Conservation (phyloP, 1,140 invertebrate species). For the Nasonia giraulti region DNA sequence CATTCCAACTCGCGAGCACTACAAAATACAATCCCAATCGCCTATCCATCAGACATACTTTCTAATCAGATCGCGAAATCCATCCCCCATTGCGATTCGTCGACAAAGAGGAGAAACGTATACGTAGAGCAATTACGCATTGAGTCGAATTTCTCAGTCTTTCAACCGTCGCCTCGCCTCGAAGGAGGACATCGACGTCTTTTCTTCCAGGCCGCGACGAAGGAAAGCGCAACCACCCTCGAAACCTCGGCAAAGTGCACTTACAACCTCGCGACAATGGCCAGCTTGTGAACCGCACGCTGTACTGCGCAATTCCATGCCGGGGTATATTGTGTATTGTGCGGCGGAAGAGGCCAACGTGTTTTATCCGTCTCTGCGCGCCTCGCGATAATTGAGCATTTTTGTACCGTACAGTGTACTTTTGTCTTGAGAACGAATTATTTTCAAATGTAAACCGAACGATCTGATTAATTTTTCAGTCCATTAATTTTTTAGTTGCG, state of each 20-base stretch:
- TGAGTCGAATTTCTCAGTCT: neutral
- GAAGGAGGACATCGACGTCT: neutral
- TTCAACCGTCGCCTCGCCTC: neutral
- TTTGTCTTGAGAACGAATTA: too few relatives aligned
- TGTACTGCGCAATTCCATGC: neutral
- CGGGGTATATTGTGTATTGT: neutral
- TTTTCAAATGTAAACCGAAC: too few relatives aligned
- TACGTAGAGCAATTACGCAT: neutral
- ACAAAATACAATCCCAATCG: too few relatives aligned
- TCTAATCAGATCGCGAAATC: too few relatives aligned
- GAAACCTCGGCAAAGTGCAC: conserved; percentile 54
- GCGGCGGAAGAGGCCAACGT: neutral
- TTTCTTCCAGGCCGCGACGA: neutral
- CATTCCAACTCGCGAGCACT: too few relatives aligned
- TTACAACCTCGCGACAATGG: neutral
- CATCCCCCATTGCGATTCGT: too few relatives aligned
- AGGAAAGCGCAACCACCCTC: conserved; percentile 37
- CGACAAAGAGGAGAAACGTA: neutral
- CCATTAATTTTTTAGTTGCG: too few relatives aligned
- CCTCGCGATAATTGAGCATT: neutral
- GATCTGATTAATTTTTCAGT: too few relatives aligned
- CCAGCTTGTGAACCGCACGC: neutral
- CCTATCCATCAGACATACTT: too few relatives aligned
- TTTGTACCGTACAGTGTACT: neutral
- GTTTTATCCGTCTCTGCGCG: too few relatives aligned